Evolutionary conservation across 2,888 invertebrate genomes (phyloP), one percentile per base, ranked within the genome.

Genomic region (Erebia palarica): DNA sequence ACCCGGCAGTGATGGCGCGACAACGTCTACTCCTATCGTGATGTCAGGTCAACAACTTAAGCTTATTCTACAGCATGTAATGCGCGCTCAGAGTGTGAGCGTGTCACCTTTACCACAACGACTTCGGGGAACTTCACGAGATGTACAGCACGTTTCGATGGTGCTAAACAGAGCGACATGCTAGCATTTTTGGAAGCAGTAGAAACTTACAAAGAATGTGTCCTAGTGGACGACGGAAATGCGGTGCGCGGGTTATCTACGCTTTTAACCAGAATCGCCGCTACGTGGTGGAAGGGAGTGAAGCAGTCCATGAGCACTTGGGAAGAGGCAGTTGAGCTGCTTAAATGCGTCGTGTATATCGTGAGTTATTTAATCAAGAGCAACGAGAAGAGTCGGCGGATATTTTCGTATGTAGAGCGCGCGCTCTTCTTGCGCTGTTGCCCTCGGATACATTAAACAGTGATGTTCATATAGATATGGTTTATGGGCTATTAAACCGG

Each of bases 211-310:
- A 49, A 49, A 9, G 49, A 49, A 2, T 49, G 49, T 49, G 49
- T 49, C 13, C 10, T 49, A 13, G 49, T 49, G 49, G 49, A 49
- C 2, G 27, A 59, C 14, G 59, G 11, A 11, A 60, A 51, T 14
- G 49, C 49, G 10, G n/a, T 68, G 13, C 47, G 51, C 11, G 68
- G 68, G 13, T 14, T 68, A 11, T 21, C 68, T 8, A 49, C 51
- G 60, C 18, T 68, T 18, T 21, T 68, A 1, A 68, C 59, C 1
- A 16, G 42, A 5, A 51, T 13, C 14, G 68, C 68, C 11, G 68
- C 68, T 27, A 60, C 60, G 13, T 68, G 60, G 68, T 68, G 68
- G 68, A 36, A 21, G n/a, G 68, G 68, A 5, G 51, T 68, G 9
- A 68, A 68, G 36, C 27, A 49, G 11, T 10, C 16, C 14, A 42